These are phyloP conservation scores for Coptodon rendalli DNA, from an alignment of 2,113 vertebrate species.

Conservation along the genomic window DNA sequence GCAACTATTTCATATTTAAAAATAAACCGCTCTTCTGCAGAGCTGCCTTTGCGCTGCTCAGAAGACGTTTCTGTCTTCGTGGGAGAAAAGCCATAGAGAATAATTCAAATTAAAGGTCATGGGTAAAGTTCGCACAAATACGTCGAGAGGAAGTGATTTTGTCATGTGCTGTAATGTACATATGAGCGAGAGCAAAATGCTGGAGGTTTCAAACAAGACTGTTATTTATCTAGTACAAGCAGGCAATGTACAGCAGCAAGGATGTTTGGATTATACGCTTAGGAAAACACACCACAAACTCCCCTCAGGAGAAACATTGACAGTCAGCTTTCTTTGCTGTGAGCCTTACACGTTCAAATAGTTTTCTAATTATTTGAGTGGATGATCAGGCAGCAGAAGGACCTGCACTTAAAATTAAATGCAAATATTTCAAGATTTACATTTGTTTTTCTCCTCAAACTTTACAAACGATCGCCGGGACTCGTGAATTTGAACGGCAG, in stretches of 20 bases:
- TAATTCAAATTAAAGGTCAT: background rate
- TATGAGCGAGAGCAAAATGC: background rate
- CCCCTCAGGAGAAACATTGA: constrained; percentile 7
- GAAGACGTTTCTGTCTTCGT: background rate
- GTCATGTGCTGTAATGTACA: background rate
- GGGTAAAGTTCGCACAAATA: constrained; percentile 50
- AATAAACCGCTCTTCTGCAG: background rate
- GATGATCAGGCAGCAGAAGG: background rate
- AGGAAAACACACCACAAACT: constrained; percentile 20
- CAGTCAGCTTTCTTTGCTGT: constrained; percentile 16
- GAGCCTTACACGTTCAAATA: constrained; percentile 19
- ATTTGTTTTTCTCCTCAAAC: background rate
- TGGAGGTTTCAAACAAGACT: constrained; percentile 7
- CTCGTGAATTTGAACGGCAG: background rate
- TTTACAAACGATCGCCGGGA: background rate
- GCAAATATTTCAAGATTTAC: background rate
- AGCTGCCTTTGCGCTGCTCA: background rate
- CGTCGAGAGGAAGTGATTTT: background rate
- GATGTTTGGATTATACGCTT: constrained; percentile 39
- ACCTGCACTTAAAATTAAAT: background rate
- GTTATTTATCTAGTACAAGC: constrained; percentile 36
- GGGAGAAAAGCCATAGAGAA: background rate
- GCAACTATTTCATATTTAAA: background rate
- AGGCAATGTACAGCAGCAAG: background rate
- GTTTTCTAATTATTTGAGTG: constrained; percentile 14